phyloP scores from a whole-genome alignment of 1,140 invertebrate genomes.

The Goniozus legneri region DNA sequence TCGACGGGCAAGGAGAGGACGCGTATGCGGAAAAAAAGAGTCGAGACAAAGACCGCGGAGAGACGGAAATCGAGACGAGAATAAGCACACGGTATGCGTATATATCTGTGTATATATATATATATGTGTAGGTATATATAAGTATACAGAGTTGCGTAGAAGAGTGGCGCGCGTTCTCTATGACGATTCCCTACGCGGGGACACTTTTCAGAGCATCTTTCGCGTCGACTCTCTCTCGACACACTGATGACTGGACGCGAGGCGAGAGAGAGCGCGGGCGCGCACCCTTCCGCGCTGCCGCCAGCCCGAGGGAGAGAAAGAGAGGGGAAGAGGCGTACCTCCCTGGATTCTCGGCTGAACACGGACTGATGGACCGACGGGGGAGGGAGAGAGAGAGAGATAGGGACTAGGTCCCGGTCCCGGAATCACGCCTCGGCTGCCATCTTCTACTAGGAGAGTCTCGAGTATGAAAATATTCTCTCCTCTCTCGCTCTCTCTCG shows the following conservation, averaged over 20 bases:
- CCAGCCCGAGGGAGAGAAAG: slow-evolving; percentile 1
- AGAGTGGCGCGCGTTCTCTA: too few species aligned
- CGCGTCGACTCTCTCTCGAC: too few species aligned
- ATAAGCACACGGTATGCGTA: background rate
- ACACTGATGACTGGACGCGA: slow-evolving; percentile 19
- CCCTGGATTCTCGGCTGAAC: too few species aligned
- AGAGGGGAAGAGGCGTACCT: too few species aligned
- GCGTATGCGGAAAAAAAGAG: background rate
- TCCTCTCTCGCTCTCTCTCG: background rate
- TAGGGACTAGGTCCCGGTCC: slow-evolving; percentile 30
- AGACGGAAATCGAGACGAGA: background rate
- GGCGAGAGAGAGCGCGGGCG: slow-evolving; percentile 21
- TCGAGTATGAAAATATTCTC: slow-evolving; percentile 53
- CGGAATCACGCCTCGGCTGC: slow-evolving; percentile 47
- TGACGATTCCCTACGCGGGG: too few species aligned
- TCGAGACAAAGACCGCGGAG: background rate
- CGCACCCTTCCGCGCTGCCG: slow-evolving; percentile 21
- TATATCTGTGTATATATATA: background rate
- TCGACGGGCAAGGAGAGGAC: too few species aligned
- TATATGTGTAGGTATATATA: background rate
- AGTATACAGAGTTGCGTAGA: too few species aligned
- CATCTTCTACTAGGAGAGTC: slow-evolving; percentile 53
- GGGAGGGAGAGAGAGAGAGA: too few species aligned
- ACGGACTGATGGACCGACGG: too few species aligned
- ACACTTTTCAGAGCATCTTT: too few species aligned